Conservation (phyloP, 1,140 invertebrate genomes). For the Aleiodes sp. region DNA sequence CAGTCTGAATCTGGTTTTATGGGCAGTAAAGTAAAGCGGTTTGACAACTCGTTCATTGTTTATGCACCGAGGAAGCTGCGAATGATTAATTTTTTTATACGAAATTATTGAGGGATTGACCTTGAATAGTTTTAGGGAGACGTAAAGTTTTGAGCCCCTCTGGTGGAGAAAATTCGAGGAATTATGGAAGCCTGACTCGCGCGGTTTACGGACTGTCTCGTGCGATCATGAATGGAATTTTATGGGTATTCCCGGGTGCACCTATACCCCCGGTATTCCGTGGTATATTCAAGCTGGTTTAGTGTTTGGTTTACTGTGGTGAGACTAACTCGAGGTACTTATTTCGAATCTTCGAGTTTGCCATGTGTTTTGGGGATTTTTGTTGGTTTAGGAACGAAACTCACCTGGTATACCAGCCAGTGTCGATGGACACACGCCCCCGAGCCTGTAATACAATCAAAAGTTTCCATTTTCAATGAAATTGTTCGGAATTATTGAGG, state of each 20-base stretch:
- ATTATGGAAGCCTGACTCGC: neutral
- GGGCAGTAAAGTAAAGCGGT: slow-evolving; percentile 66
- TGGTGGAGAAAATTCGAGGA: neutral
- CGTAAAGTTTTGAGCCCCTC: too few species aligned
- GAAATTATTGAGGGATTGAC: neutral
- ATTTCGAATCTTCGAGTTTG: neutral
- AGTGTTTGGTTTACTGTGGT: slow-evolving; percentile 17
- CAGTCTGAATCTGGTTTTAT: slow-evolving; percentile 66
- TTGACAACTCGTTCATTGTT: slow-evolving; percentile 48
- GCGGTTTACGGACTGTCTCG: slow-evolving; percentile 11
- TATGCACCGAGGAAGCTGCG: slow-evolving; percentile 4
- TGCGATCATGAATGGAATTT: slow-evolving; percentile 58
- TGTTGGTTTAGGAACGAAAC: slow-evolving; percentile 33
- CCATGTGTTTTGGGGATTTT: neutral
- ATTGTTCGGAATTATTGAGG: too few species aligned
- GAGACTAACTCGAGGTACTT: neutral
- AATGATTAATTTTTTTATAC: too few species aligned
- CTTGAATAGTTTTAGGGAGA: too few species aligned
- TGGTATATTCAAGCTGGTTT: slow-evolving; percentile 7
- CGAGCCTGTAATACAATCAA: slow-evolving; percentile 56
- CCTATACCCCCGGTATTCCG: slow-evolving; percentile 21
- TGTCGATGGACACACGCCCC: slow-evolving; percentile 65
- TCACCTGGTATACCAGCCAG: slow-evolving; percentile 67
- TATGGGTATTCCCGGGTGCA: slow-evolving; percentile 42
- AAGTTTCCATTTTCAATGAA: neutral